phyloP scores from a whole-genome alignment of 2,113 vertebrate species.

The Casuarius casuarius region DNA sequence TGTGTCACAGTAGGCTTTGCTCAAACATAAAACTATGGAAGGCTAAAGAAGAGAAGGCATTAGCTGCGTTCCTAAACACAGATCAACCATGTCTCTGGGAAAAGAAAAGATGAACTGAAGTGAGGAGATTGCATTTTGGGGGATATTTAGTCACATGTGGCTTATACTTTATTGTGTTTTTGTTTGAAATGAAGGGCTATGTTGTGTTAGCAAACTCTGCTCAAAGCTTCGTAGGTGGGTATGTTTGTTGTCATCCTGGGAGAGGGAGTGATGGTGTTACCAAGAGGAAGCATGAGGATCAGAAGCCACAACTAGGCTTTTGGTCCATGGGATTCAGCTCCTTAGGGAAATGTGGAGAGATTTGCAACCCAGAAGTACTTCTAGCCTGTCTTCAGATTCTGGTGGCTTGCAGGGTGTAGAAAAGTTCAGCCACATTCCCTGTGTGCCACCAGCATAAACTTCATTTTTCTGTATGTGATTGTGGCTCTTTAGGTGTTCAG shows the following conservation, averaged over 20 bases:
- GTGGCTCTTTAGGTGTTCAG: background rate
- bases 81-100: background rate
- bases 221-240: background rate
- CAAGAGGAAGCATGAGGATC: background rate
- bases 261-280: background rate
- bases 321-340: background rate
- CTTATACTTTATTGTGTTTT: background rate
- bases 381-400: background rate
- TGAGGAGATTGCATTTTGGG: background rate
- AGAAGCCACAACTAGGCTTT: background rate
- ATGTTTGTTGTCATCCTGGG: background rate
- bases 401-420: background rate
- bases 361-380: background rate
- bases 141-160: background rate
- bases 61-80: background rate
- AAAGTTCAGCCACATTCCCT: background rate
- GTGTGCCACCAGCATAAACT: background rate
- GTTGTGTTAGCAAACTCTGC: background rate
- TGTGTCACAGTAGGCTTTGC: background rate
- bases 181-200: background rate
- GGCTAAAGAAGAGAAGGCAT: background rate
- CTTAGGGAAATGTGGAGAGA: rapidly evolving
- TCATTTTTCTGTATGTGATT: background rate
- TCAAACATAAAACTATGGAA: background rate
- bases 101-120: background rate